A percentile compares a stretch with the other conserved stretches of the same genome.
phyloP scores from a whole-genome alignment of 2,888 invertebrate genomes.

The Drosophila eohydei region DNA sequence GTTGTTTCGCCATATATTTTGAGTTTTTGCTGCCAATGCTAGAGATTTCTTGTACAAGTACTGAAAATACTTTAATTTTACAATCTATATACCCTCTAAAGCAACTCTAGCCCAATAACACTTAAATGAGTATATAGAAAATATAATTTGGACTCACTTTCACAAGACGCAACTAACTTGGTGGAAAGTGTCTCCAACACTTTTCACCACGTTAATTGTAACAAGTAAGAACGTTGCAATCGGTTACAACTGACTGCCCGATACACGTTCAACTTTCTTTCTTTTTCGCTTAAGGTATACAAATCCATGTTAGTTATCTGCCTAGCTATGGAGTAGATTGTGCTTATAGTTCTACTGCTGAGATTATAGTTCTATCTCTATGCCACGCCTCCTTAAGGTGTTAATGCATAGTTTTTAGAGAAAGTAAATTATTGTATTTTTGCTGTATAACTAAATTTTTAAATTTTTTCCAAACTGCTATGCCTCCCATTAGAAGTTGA shows the following conservation, averaged over 20 bases:
- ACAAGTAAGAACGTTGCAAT: neutral
- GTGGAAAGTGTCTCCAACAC: conserved; percentile 40
- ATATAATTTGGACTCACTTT: conserved; percentile 9
- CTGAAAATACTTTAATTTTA: neutral
- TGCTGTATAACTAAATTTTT: too few relatives aligned
- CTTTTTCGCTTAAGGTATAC: too few relatives aligned
- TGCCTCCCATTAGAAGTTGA: too few relatives aligned
- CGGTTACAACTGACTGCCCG: neutral
- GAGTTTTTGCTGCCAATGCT: conserved; percentile 1
- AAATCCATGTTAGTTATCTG: too few relatives aligned
- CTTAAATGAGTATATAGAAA: neutral
- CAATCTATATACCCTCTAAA: neutral
- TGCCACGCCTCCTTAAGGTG: too few relatives aligned
- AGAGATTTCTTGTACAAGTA: neutral
- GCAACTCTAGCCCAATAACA: too few relatives aligned
- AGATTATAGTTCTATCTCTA: too few relatives aligned
- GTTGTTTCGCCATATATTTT: conserved; percentile 11
- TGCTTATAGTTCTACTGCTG: too few relatives aligned
- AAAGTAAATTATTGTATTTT: too few relatives aligned
- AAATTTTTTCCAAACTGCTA: too few relatives aligned
- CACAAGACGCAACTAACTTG: conserved; percentile 1
- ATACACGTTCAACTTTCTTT: neutral
- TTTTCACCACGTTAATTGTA: conserved; percentile 13
- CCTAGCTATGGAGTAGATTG: too few relatives aligned
- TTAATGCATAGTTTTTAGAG: too few relatives aligned